Percentiles rank a stretch among this genome's conserved stretches.
Conservation (phyloP, 1,140 invertebrate genomes). For the Teleogryllus occipitalis region DNA sequence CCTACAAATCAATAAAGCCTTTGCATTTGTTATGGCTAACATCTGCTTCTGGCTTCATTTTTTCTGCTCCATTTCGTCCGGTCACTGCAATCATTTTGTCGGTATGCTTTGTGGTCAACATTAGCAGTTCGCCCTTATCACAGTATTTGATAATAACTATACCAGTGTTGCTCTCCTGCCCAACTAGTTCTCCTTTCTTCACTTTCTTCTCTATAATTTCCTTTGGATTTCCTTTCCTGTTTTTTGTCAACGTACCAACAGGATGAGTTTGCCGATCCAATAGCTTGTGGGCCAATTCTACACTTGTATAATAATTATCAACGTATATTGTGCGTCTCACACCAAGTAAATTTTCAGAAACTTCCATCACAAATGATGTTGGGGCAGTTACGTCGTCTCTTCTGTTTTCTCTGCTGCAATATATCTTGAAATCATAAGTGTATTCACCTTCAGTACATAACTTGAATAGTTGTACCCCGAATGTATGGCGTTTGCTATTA, state of each 20-base stretch:
- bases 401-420: slow-evolving; percentile 29
- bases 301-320: slow-evolving; percentile 27
- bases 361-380: too few relatives aligned
- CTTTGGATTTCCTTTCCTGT: slow-evolving; percentile 28
- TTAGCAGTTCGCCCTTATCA: slow-evolving; percentile 27
- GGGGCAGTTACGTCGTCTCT: slow-evolving; percentile 11
- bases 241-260: slow-evolving; percentile 29
- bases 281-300: slow-evolving; percentile 29
- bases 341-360: slow-evolving; percentile 24
- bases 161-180: slow-evolving; percentile 13
- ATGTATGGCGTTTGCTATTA: slow-evolving; percentile 35
- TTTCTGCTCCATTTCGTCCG: slow-evolving; percentile 27
- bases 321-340: slow-evolving; percentile 26
- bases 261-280: slow-evolving; percentile 27
- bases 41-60: slow-evolving; percentile 31
- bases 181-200: slow-evolving; percentile 21
- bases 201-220: slow-evolving; percentile 23
- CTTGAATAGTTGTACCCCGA: slow-evolving; percentile 37
- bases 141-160: slow-evolving; percentile 29
- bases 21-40: slow-evolving; percentile 36
- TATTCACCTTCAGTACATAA: slow-evolving; percentile 33
- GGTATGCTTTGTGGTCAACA: slow-evolving; percentile 28
- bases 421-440: slow-evolving; percentile 32
- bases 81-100: slow-evolving; percentile 27
- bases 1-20: slow-evolving; percentile 33